Conservation (phyloP, 23 tunicate species). For the Trididemnum clinides region DNA sequence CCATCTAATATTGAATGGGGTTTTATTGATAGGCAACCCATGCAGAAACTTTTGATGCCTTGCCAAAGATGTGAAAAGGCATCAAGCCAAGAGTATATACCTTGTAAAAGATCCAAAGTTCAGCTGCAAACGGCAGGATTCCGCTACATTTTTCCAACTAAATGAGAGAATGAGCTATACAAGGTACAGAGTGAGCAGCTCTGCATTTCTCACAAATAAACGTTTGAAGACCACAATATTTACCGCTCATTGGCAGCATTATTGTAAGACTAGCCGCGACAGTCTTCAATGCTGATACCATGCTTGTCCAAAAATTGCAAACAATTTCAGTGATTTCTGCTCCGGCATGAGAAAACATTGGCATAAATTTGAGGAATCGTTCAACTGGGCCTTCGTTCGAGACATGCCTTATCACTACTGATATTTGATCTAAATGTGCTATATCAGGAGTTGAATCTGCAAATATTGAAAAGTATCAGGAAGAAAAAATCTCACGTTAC, state of each 20-base stretch:
- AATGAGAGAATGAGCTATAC: constrained; percentile 11
- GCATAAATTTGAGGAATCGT: constrained; percentile 34
- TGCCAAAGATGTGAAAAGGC: no score
- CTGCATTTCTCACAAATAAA: background rate
- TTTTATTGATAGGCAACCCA: no score
- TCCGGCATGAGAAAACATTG: constrained; percentile 27
- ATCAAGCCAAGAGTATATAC: no score
- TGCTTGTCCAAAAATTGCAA: constrained; percentile 8
- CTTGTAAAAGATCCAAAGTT: no score
- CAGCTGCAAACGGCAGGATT: constrained; percentile 8
- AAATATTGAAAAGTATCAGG: constrained; percentile 24
- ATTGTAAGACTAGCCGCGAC: constrained; percentile 37
- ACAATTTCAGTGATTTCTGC: constrained; percentile 4
- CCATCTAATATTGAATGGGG: no score
- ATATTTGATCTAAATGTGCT: no score
- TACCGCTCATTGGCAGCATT: constrained; percentile 41
- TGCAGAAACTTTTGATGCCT: no score
- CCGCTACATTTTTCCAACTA: background rate
- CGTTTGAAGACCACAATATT: constrained; percentile 13
- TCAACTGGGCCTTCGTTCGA: constrained; percentile 9
- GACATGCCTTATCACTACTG: constrained; percentile 23
- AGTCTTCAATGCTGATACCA: background rate
- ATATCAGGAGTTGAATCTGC: constrained; percentile 47
- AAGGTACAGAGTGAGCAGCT: constrained; percentile 11
- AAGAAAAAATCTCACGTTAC: no score